Evolutionary conservation across 1,140 invertebrate species (phyloP), one percentile per base, ranked within the genome.

Genomic region (Macrobrachium rosenbergii): DNA sequence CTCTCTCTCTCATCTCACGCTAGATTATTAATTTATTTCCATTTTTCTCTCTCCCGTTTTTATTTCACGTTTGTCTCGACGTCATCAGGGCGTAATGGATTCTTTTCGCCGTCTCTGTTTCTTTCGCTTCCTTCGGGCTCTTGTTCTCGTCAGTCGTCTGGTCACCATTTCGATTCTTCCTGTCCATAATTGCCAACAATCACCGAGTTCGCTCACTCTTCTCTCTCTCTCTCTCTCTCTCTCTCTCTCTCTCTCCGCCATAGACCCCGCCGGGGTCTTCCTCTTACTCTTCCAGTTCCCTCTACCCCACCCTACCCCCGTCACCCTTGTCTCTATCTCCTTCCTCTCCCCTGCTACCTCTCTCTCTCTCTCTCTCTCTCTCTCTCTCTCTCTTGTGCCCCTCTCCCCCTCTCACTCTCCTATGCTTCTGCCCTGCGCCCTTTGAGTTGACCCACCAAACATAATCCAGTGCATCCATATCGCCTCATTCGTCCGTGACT

Each of bases 401-500:
- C 21, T 19, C 21, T 17, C 52, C 58, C 43, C 43, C 64, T 76
- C 23, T 59, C 64, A 52, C 23, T 19, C 77, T 6, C 17, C 7
- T 19, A 45, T 59, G 6, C 23, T 59, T 59, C 84, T 21, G 19
- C 52, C 81, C 59, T 52, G 72, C 82, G 82, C 59, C 58, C 78
- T 87, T 87, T 87, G 84, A 82, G 78, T 87, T 82, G 77, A 87
- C 84, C 84, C 84, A 80, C 84, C 84, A 87, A 52, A 87, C 64
- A 81, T 87, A 87, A 87, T 81, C 84, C 84, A 80, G 43, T 14
- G 67, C 84, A 60, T 75, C 77, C 78, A 52, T 19, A 69, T 28
- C 64, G 77, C 12, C 52, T 14, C 37, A 14, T 23, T 23, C 14
- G 23, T 62, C 21, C 21, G 16, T 23, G 60, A 76, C 62, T 76